Base-by-base conservation (phyloP, 2,113 vertebrate species). In the Microcebus tavaratra region DNA sequence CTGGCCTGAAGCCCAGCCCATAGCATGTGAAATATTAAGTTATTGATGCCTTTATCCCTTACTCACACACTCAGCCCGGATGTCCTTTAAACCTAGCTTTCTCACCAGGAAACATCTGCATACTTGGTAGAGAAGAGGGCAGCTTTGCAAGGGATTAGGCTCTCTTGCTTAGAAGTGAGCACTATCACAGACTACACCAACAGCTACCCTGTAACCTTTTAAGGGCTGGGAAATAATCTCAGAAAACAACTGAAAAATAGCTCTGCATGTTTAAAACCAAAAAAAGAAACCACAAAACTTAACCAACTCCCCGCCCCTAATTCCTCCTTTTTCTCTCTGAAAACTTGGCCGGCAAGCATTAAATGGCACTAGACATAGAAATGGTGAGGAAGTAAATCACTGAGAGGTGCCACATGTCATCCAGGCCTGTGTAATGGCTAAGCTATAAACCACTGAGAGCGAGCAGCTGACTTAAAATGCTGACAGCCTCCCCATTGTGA, bases 301-400 rank as follows among this genome's bases (percentile, higher is more conserved):
- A 42, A 80, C 36, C n/a, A 36, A 42, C 36, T 68, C 59, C 53
- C 23, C 3, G 6, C 21, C 34, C 55, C 65, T 53, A 94, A 96
- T 86, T 88, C 78, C 85, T 86, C 73, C 88, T 82, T 78, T 92
- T 82, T 73, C 84, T 81, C 59, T 92, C 88, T 84, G 86, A 73
- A 87, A 94, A 91, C 55, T 29, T 79, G 91, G 88, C 93, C 91
- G 42, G 9, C n/a, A 42, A 81, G 86, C 89, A 75, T 36, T 48
- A 36, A 45, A n/a, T 68, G 50, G 85, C 94, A 87, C 96, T 95
- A 93, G 94, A 95, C 95, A 95, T 87, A 96, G 86, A 97, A 68
- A 53, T 34, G 83, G 97, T 79, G 79, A 95, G 94, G 67, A 78
- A 91, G 91, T 93, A 80, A 94, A 90, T 94, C 97, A 87, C 88